phyloP scores from a whole-genome alignment of 2,113 vertebrate genomes.

The Chaenogobius annularis region DNA sequence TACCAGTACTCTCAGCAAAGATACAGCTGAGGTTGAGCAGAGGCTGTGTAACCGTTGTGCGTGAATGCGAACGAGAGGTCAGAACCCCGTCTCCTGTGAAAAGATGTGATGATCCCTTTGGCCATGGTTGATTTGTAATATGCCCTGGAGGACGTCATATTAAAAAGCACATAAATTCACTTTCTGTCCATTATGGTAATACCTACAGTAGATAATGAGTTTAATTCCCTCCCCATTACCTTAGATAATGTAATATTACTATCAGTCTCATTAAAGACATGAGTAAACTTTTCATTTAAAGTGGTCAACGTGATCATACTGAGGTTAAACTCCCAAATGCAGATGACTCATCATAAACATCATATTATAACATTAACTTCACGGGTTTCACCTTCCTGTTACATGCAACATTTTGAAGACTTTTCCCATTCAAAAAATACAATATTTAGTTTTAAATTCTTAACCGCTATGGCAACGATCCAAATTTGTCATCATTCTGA shows the following conservation, averaged over 20 bases:
- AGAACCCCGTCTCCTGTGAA: slow-evolving; percentile 45
- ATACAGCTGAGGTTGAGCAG: slow-evolving; percentile 56
- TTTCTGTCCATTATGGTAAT: slow-evolving; percentile 90
- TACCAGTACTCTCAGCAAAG: slow-evolving; percentile 60
- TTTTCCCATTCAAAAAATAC: too few species aligned
- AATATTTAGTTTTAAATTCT: too few species aligned
- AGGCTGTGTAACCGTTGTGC: slow-evolving; percentile 29
- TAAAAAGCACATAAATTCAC: slow-evolving; percentile 89
- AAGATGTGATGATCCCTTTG: slow-evolving; percentile 38
- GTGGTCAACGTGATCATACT: slow-evolving; percentile 84
- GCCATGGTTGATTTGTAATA: slow-evolving; percentile 32
- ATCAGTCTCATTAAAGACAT: slow-evolving; percentile 95
- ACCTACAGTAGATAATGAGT: slow-evolving; percentile 78
- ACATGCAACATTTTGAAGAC: too few species aligned
- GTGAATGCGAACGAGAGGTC: slow-evolving; percentile 19
- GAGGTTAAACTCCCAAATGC: slow-evolving; percentile 79
- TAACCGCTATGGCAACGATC: too few species aligned
- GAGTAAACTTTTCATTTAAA: slow-evolving; percentile 96
- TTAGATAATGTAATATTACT: slow-evolving; percentile 84
- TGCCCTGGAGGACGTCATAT: slow-evolving; percentile 82
- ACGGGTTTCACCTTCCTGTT: too few species aligned
- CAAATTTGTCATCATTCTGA: too few species aligned
- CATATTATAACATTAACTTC: slow-evolving; percentile 29
- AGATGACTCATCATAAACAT: slow-evolving; percentile 54
- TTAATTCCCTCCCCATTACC: slow-evolving; percentile 88